These are phyloP conservation scores for Tauraco hartlaubi DNA, from an alignment of 2,797 vertebrate genomes.

Conservation along the genomic window DNA sequence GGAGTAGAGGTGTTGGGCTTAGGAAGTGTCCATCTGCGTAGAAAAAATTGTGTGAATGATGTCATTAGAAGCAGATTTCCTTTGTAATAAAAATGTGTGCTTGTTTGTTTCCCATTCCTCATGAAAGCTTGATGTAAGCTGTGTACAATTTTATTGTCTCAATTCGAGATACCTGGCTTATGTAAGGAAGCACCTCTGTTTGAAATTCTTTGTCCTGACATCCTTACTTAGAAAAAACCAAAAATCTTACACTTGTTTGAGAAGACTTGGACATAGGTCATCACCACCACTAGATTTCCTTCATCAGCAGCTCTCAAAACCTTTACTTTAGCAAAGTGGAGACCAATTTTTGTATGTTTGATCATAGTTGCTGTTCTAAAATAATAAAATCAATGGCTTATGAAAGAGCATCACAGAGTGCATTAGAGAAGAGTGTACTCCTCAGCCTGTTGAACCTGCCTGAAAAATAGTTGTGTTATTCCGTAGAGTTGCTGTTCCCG, in stretches of 20 bases:
- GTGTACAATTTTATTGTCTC: background rate
- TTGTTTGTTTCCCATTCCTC: background rate
- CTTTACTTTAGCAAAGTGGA: background rate
- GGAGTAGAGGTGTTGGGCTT: background rate
- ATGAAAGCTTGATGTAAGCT: background rate
- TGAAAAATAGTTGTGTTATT: background rate
- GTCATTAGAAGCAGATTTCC: background rate
- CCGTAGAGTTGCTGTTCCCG: background rate
- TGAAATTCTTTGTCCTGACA: background rate
- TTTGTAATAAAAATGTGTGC: background rate
- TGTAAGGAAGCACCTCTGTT: background rate
- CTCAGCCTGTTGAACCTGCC: background rate
- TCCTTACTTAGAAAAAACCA: background rate
- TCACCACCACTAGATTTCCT: background rate
- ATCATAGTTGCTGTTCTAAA: background rate
- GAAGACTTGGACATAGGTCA: background rate
- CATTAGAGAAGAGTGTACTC: background rate
- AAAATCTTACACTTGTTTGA: background rate
- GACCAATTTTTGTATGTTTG: background rate
- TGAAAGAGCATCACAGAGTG: constrained; percentile 8
- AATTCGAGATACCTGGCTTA: background rate
- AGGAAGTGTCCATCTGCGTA: background rate
- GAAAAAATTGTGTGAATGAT: background rate
- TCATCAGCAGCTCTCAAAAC: background rate
- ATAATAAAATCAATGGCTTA: constrained; percentile 45